Conservation (phyloP, 92 coral and sea anemone genomes). For the Parazoanthus swiftii region DNA sequence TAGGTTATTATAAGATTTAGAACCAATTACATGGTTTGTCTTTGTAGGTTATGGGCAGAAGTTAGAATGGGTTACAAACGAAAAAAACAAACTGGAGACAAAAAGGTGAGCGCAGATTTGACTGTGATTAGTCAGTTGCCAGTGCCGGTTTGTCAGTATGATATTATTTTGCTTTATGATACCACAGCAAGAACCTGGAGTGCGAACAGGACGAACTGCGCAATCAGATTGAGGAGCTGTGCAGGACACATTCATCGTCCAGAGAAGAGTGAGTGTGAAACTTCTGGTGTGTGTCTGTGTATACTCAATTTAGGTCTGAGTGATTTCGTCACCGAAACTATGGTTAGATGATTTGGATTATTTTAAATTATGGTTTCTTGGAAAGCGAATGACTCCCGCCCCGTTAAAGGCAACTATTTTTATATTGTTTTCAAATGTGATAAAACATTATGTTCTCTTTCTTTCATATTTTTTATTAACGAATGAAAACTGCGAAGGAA, state of each 20-base stretch:
- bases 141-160: neutral
- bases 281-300: neutral
- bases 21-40: neutral
- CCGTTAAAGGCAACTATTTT: too few relatives aligned
- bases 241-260: slow-evolving; percentile 56
- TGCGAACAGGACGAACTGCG: slow-evolving; percentile 81
- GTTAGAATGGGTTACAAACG: slow-evolving; percentile 16
- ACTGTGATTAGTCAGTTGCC: too few relatives aligned
- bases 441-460: too few relatives aligned
- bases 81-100: slow-evolving; percentile 16
- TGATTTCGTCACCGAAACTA: neutral
- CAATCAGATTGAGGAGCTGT: slow-evolving; percentile 76
- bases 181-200: slow-evolving; percentile 70
- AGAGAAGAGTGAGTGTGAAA: slow-evolving; percentile 63
- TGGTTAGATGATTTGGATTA: neutral
- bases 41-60: neutral
- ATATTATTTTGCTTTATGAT: neutral
- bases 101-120: neutral
- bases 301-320: neutral
- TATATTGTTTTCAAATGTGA: too few relatives aligned
- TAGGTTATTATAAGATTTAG: too few relatives aligned
- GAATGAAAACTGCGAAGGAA: too few relatives aligned
- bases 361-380: too few relatives aligned
- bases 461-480: too few relatives aligned
- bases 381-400: too few relatives aligned